Base-by-base conservation (phyloP, 1,140 invertebrate species). In the Dufourea novaeangliae region DNA sequence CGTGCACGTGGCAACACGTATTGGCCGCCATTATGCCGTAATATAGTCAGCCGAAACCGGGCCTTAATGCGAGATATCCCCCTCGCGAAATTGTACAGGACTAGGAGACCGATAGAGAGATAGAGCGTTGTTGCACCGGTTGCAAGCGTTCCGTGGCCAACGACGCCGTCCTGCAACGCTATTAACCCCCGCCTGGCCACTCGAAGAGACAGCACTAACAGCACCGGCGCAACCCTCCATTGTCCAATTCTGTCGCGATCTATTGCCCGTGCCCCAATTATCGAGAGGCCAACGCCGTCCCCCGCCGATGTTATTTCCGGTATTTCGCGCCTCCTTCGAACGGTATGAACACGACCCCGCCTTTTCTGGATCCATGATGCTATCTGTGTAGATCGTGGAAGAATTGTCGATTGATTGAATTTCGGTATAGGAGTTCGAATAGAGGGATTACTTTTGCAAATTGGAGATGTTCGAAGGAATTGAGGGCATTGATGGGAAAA, bases 51-150 rank as follows among this genome's bases (percentile, higher is more conserved):
- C 46, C 69, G 78, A 56, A 50, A n/a, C n/a, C 34, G 44, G 68
- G 46, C 72, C 76, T 74, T 88, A 89, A 89, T 87, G 82, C 83
- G 83, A 79, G 84, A 87, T 89, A 89, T 88, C 84, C 79, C 82
- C 82, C 29, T 32, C 84, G 79, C 84, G 80, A 86, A 85, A 87
- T 88, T 85, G 83, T 86, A 80, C 85, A 78, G 76, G 81, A 82
- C 81, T 78, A 66, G 62, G 52, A n/a, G n/a, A 46, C 25, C 72
- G 78, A 69, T 29, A 11, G 14, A 37, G 39, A 0, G 22, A 74
- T 27, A 22, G 17, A n/a, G n/a, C 41, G 14, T 17, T 14, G n/a
- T 14, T 27, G 52, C 72, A 57, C 72, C 64, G 39, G 73, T 76
- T 76, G 73, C 73, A 25, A 76, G 34, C 73, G 73, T 75, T 68